Evolutionary conservation across 2,113 vertebrate genomes (phyloP), one percentile per base, ranked within the genome.

Genomic region (Calypte anna): DNA sequence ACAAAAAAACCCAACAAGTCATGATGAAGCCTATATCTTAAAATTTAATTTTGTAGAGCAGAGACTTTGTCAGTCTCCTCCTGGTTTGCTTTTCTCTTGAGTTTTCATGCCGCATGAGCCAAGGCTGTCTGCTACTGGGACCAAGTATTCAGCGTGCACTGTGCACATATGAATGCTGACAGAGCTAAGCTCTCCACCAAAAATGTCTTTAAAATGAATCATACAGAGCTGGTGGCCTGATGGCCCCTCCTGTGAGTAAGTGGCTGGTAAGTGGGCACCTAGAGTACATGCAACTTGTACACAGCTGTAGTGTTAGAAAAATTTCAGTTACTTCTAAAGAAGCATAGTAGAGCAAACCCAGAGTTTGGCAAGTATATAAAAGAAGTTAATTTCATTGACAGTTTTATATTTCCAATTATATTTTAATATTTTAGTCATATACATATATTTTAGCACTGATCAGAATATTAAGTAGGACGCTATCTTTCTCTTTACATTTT

Each of bases 261-360:
- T 38, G 75, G 11, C 18, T 66, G 55, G 16, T 33, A 57, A 44
- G 14, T 57, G 63, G 63, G 12, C 72, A 59, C 54, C 20, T 48
- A 24, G 43, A 62, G n/a, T 18, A 38, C 0, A 0, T 30, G 15
- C 22, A 70, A 67, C 10, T 19, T 70, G 12, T 28, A 20, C 6
- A 3, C 24, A 46, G 22, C 73, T 70, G 63, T 55, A 38, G 6
- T 33, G 12, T 43, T 59, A 53, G 43, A 17, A 89, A 38, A 69
- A 24, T 46, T 2, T 13, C 14, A 12, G 4, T 78, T 88, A 9
- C 50, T 82, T 76, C 36, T 75, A 25, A 72, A 64, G 63, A 38
- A 64, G n/a, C 53, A 48, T 14, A 15, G 28, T 38, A 13, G 13
- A 38, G 20, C 27, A 82, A 77, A 63, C 50, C 24, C 40, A 46